These are phyloP conservation scores for Sipha flava DNA, from an alignment of 1,140 invertebrate genomes.

Conservation along the genomic window DNA sequence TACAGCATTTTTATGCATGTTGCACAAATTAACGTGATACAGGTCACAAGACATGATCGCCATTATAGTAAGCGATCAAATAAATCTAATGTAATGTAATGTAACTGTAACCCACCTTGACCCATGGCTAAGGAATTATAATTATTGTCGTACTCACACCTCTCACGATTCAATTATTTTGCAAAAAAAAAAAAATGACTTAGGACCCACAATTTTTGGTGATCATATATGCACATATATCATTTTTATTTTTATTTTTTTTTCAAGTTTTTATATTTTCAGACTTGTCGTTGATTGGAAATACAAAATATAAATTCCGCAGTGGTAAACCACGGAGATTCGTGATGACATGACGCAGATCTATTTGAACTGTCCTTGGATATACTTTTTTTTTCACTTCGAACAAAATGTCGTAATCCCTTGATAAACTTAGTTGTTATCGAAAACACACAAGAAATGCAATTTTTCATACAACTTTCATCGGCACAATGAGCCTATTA, in stretches of 20 bases:
- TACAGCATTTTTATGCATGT: background rate
- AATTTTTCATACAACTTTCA: background rate
- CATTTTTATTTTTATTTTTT: background rate
- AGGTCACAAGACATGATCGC: slow-evolving; percentile 6
- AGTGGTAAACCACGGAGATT: background rate
- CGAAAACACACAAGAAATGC: background rate
- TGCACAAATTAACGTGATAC: slow-evolving; percentile 29
- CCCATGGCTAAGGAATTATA: background rate
- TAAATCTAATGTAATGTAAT: slow-evolving; percentile 12
- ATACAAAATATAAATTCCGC: background rate
- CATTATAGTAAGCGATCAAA: slow-evolving; percentile 11
- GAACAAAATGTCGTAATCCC: background rate
- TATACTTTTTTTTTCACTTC: background rate
- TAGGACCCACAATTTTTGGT: background rate
- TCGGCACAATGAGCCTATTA: background rate
- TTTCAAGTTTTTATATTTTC: background rate
- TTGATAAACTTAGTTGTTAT: background rate
- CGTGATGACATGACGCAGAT: slow-evolving; percentile 10
- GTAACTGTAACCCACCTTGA: slow-evolving; percentile 28
- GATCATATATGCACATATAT: background rate
- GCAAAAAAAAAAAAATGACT: background rate
- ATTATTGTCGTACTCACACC: slow-evolving; percentile 1
- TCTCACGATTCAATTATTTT: slow-evolving; percentile 27
- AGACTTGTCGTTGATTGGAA: background rate
- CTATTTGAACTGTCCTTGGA: background rate